Conservation (phyloP, 2,888 invertebrate genomes). For the Amphipyra tragopoginis region DNA sequence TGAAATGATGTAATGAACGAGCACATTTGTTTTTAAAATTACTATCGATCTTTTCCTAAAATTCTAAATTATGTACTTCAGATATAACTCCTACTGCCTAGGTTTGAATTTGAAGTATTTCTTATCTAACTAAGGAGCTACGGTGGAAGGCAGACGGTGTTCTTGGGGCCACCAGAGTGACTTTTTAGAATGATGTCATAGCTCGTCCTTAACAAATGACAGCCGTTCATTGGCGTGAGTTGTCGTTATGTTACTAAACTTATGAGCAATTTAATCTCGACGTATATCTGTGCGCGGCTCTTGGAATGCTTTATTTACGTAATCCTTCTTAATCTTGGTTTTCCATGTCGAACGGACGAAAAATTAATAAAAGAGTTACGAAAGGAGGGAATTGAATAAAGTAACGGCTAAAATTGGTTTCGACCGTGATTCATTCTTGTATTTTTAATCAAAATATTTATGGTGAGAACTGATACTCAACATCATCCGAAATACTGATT, state of each 20-base stretch:
- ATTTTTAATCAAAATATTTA: no score
- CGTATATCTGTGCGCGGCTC: slow-evolving; percentile 56
- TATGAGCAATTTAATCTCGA: slow-evolving; percentile 61
- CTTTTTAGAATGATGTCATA: slow-evolving; percentile 64
- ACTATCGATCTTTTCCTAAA: no score
- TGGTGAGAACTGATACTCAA: no score
- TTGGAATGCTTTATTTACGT: slow-evolving; percentile 51
- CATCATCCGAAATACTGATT: no score
- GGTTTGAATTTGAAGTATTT: not conserved
- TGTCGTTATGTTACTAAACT: slow-evolving; percentile 60
- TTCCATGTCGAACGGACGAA: slow-evolving; percentile 13
- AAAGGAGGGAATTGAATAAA: no score
- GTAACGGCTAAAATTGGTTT: no score
- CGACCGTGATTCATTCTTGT: no score
- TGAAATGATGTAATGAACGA: no score
- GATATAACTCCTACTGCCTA: no score
- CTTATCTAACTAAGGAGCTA: slow-evolving; percentile 13
- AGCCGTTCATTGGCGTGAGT: slow-evolving; percentile 60
- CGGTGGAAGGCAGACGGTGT: slow-evolving; percentile 28
- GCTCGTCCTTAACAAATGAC: slow-evolving; percentile 63
- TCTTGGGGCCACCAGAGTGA: slow-evolving; percentile 40
- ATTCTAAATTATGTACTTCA: no score
- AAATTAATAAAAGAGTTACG: slow-evolving; percentile 1
- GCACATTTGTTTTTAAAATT: no score
- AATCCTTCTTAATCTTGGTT: slow-evolving; percentile 10